Evolutionary conservation across 1,140 invertebrate species (phyloP).

Genomic region (Anastatus disparis): DNA sequence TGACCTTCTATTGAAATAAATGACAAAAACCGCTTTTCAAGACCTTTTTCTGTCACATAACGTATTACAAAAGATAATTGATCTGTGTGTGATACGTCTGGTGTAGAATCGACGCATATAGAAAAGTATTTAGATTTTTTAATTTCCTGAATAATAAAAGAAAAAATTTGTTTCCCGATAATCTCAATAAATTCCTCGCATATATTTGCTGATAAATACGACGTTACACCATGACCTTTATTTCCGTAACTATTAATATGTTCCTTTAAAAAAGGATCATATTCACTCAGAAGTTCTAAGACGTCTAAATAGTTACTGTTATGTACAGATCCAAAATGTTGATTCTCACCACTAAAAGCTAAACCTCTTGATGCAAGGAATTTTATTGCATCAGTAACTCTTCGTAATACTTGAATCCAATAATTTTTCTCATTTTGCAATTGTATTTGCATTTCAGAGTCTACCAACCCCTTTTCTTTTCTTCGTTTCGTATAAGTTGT

Average conservation of each 20-base stretch:
- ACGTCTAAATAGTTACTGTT: conserved; percentile 46
- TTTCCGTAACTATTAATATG: conserved; percentile 43
- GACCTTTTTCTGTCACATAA: background rate
- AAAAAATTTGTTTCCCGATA: too few species aligned
- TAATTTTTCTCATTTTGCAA: conserved; percentile 37
- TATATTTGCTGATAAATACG: too few species aligned
- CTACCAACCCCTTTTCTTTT: background rate
- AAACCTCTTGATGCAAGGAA: conserved; percentile 40
- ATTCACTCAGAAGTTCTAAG: conserved; percentile 42
- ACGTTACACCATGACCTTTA: conserved; percentile 42
- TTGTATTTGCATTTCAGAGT: background rate
- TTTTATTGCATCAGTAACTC: conserved; percentile 37
- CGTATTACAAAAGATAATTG: too few species aligned
- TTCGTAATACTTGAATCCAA: conserved; percentile 39
- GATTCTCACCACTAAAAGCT: conserved; percentile 43
- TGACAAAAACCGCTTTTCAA: background rate
- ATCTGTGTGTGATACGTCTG: too few species aligned
- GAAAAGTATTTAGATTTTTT: too few species aligned
- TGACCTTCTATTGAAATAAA: too few species aligned
- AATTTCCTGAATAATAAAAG: too few species aligned
- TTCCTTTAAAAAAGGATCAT: conserved; percentile 43
- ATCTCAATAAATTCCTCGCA: too few species aligned
- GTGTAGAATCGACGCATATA: too few species aligned
- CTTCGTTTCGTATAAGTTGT: background rate
- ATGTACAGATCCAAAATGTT: conserved; percentile 37